Percentiles rank a stretch among this genome's conserved stretches.
Evolutionary conservation across 2,113 vertebrate genomes (phyloP).

Genomic region (Amphilophus citrinellus): DNA sequence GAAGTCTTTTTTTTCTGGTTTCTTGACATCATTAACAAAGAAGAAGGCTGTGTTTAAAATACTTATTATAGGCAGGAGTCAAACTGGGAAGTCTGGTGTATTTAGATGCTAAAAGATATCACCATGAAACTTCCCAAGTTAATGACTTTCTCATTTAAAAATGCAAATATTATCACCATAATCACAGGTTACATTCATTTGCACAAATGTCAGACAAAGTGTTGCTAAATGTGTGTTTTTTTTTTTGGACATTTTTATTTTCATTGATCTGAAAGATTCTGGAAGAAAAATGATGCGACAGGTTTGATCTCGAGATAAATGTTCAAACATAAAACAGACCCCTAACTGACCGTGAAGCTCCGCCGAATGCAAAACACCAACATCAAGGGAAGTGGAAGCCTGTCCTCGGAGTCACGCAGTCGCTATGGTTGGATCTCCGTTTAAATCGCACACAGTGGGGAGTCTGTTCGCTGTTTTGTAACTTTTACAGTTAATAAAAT

Average conservation of each 20-base stretch:
- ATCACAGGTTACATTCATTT: not conserved
- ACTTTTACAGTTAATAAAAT: not conserved
- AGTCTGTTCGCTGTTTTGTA: not conserved
- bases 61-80: not conserved
- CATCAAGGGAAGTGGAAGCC: not conserved
- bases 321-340: constrained; percentile 12
- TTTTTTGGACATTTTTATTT: not conserved
- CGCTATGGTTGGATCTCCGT: not conserved
- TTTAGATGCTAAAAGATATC: not conserved
- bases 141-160: not conserved
- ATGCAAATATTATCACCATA: not conserved
- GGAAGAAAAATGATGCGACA: not conserved
- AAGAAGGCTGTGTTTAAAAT: too few relatives aligned
- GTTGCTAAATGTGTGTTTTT: not conserved
- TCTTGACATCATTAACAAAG: too few relatives aligned
- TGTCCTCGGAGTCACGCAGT: not conserved
- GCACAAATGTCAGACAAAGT: not conserved
- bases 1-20: too few relatives aligned
- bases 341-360: constrained; percentile 17
- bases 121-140: not conserved
- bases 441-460: not conserved
- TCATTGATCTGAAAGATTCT: not conserved
- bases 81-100: not conserved
- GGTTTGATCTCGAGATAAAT: not conserved
- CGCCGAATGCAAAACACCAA: constrained; percentile 29